A percentile compares a stretch with the other conserved stretches of the same genome.
Conservation (phyloP, 2,888 invertebrate species). For the Drosophila anomalata region DNA sequence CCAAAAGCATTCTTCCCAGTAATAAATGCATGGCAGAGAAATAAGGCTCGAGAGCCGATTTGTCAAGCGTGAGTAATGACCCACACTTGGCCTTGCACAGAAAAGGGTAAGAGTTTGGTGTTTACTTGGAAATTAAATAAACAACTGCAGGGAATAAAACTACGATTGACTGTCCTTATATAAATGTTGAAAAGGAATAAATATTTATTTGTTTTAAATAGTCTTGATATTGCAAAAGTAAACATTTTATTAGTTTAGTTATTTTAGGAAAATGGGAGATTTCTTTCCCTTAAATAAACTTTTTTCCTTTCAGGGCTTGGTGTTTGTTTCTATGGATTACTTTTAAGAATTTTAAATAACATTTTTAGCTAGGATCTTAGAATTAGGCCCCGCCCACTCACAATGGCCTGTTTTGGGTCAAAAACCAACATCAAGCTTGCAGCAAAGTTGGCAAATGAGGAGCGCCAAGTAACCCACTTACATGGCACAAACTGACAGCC, state of each 20-base stretch:
- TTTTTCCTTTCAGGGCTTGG: background rate
- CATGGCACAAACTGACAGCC: conserved; percentile 76
- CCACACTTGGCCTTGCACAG: conserved; percentile 15
- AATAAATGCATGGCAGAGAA: conserved; percentile 19
- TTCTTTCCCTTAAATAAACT: background rate
- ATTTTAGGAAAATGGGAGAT: background rate
- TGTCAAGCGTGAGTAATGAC: conserved; percentile 70
- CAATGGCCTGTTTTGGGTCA: conserved; percentile 3
- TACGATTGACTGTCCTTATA: background rate
- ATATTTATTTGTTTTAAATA: background rate
- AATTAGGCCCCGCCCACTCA: conserved; percentile 32
- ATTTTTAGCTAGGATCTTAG: conserved; percentile 5
- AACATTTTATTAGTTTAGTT: background rate
- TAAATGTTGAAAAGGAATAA: background rate
- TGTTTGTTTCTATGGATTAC: background rate
- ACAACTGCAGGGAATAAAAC: background rate
- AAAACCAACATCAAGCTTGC: conserved; percentile 8
- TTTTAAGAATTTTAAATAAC: background rate
- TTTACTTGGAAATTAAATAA: background rate
- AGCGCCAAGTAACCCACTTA: conserved; percentile 53
- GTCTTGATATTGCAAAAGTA: background rate
- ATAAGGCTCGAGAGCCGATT: conserved; percentile 47
- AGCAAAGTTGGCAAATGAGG: conserved; percentile 32
- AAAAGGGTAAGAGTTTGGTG: conserved; percentile 22
- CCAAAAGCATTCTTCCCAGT: conserved; percentile 43